phyloP scores from a whole-genome alignment of 2,113 vertebrate genomes.

The Xenus cinereus region DNA sequence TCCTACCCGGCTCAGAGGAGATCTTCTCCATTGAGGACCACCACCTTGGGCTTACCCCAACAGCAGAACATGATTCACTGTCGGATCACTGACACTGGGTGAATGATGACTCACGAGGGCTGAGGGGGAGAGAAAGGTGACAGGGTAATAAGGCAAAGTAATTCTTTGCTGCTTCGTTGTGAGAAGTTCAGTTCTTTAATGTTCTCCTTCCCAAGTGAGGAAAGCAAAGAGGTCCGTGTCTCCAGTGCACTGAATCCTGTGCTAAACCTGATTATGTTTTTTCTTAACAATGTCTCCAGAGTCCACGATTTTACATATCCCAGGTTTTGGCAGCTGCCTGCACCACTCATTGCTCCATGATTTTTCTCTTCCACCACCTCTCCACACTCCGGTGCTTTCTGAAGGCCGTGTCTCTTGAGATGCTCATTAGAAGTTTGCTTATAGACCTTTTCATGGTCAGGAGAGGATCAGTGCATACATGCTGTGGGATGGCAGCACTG shows the following conservation, averaged over 20 bases:
- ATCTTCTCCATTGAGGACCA: background rate
- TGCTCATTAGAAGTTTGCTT: background rate
- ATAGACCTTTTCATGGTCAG: background rate
- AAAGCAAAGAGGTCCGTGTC: background rate
- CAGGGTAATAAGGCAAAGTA: background rate
- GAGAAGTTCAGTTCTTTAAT: background rate
- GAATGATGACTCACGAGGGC: background rate
- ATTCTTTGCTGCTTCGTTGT: background rate
- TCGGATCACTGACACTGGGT: background rate
- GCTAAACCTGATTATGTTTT: background rate
- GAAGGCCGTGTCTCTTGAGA: background rate
- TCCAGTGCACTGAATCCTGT: background rate
- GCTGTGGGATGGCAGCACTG: background rate
- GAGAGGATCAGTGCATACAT: background rate
- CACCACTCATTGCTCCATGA: background rate
- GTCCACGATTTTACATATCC: background rate
- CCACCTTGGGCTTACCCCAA: background rate
- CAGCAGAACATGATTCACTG: background rate
- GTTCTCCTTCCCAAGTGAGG: background rate
- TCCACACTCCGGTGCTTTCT: background rate
- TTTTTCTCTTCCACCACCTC: background rate
- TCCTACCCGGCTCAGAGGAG: background rate
- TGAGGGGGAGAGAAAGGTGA: background rate
- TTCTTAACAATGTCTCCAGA: background rate
- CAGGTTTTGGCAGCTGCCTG: background rate